Percentiles rank a stretch among this genome's conserved stretches.
phyloP scores from a whole-genome alignment of 2,113 vertebrate genomes.

The Vidua chalybeata region DNA sequence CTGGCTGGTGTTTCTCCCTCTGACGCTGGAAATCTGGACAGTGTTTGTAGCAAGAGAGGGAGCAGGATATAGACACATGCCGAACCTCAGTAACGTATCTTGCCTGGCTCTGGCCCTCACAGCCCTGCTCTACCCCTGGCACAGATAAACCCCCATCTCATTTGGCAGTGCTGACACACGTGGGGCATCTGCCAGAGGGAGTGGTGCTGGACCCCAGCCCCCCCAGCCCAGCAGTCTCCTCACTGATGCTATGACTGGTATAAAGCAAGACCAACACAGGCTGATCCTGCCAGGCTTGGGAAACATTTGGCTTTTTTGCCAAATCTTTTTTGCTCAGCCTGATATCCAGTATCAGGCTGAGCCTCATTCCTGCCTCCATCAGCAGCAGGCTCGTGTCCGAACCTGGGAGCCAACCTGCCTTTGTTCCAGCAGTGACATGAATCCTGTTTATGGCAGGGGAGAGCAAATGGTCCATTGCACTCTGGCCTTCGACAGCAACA shows the following conservation, averaged over 20 bases:
- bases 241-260: neutral
- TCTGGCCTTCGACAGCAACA: neutral
- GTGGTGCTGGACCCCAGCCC: neutral
- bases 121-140: neutral
- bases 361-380: neutral
- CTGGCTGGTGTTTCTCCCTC: slow-evolving; percentile 46
- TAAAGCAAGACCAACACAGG: neutral
- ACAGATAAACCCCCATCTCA: neutral
- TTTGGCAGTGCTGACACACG: neutral
- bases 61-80: slow-evolving; percentile 29
- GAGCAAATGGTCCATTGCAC: neutral
- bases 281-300: neutral
- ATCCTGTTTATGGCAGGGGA: neutral
- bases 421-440: neutral
- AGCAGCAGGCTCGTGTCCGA: neutral
- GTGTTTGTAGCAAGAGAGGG: slow-evolving; percentile 44
- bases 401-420: neutral
- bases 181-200: neutral
- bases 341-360: neutral
- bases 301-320: neutral
- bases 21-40: slow-evolving; percentile 56
- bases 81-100: neutral
- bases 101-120: neutral
- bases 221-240: neutral
- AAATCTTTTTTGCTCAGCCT: too few relatives aligned